Evolutionary conservation across 2,888 invertebrate genomes (phyloP), one percentile per base, ranked within the genome.

Genomic region (Amblyjoppa proteus): DNA sequence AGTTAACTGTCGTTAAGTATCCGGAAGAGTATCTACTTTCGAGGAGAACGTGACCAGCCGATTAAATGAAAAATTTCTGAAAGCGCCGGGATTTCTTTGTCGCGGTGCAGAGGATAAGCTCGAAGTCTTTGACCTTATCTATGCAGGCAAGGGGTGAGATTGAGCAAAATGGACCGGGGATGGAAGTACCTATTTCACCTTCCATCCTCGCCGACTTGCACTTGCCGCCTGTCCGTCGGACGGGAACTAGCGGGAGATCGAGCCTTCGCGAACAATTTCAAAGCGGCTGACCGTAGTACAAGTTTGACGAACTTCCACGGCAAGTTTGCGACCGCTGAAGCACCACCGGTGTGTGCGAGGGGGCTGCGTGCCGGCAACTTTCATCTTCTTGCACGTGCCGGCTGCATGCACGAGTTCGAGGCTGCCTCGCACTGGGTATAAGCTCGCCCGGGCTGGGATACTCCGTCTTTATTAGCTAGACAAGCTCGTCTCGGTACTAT

Each of bases 201-300:
- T 45, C 58, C 45, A 34, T 13, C n/a, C 73, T 53, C 16, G 13
- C 73, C 66, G 16, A 58, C 68, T 56, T 20, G 66, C 70, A 49
- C 61, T 51, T 31, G 51, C 34, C 66, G 70, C 51, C 49, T 45
- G 45, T 53, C 25, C 31, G 20, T 16, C 16, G 7, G 68, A 7
- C 64, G 28, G 41, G 68, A 28, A 51, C 28, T 31, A 53, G 34
- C 45, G 45, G 76, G 64, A 38, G 49, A 66, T 71, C 66, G 66
- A 82, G 79, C 70, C 85, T 76, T 82, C 70, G 51, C 20, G 70
- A 85, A 79, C 85, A 85, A 85, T 85, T 85, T 85, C 81, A 79
- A 85, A 78, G 82, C 79, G 74, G 56, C 85, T 82, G 85, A 82
- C 79, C 82, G 75, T 79, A 68, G 85, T 79, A 82, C 71, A 82